Evolutionary conservation across 1,140 invertebrate species (phyloP).

Genomic region (Zaprionus davidi): DNA sequence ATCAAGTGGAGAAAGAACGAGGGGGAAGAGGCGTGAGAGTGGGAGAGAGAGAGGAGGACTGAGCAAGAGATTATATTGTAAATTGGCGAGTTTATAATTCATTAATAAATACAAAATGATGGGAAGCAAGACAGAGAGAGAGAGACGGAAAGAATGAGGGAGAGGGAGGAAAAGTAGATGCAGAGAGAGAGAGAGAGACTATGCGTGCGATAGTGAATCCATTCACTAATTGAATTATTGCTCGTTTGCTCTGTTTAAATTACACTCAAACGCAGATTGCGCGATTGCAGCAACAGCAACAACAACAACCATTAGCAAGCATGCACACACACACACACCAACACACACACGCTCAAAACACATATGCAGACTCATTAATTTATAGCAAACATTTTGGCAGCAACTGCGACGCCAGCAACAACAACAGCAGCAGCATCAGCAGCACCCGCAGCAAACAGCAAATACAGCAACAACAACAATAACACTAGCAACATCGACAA

Average conservation of each 20-base stretch:
- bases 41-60: not conserved
- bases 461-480: conserved; percentile 20
- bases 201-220: not conserved
- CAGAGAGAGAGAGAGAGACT: not conserved
- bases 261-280: conserved; percentile 13
- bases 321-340: conserved; percentile 22
- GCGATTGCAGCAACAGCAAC: conserved; percentile 5
- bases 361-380: conserved; percentile 52
- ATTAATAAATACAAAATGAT: conserved; percentile 18
- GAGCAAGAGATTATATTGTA: not conserved
- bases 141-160: not conserved
- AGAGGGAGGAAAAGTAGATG: not conserved
- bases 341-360: not conserved
- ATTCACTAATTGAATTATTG: conserved; percentile 34
- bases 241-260: conserved; percentile 10
- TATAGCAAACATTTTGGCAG: conserved; percentile 50
- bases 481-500: not conserved
- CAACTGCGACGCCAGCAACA: conserved; percentile 21
- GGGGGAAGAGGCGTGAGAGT: not conserved
- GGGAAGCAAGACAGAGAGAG: too few relatives aligned
- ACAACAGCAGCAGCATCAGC: conserved; percentile 26
- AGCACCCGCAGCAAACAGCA: conserved; percentile 10
- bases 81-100: conserved; percentile 16
- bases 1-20: not conserved
- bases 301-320: conserved; percentile 24